A percentile compares a stretch with the other conserved stretches of the same genome.
Evolutionary conservation across 1,140 invertebrate genomes (phyloP).

Genomic region (Pemphigus obesinymphae): DNA sequence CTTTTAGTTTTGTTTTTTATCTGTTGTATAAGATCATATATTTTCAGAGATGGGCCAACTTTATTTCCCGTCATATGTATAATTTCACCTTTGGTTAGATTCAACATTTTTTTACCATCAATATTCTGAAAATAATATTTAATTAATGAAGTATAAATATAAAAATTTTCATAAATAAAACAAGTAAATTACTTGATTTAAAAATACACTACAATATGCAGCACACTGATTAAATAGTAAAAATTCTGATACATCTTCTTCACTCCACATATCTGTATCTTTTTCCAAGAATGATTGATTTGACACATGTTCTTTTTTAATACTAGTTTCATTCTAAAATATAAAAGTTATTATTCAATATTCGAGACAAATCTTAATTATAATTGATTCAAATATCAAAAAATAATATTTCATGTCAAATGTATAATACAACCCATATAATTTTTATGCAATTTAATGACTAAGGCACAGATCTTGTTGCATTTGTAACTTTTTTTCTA

Average conservation of each 20-base stretch:
- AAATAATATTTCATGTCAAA: neutral
- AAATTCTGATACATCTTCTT: slow-evolving; percentile 80
- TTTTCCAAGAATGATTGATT: slow-evolving; percentile 14
- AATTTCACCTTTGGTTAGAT: slow-evolving; percentile 82
- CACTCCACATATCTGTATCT: slow-evolving; percentile 61
- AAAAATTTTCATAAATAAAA: neutral
- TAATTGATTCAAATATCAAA: neutral
- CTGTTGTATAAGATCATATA: slow-evolving; percentile 84
- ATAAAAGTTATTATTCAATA: neutral
- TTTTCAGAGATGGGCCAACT: slow-evolving; percentile 89
- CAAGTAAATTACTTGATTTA: slow-evolving; percentile 54
- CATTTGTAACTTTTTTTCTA: too few relatives aligned
- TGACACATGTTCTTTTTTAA: neutral
- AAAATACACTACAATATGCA: slow-evolving; percentile 80
- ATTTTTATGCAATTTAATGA: too few relatives aligned
- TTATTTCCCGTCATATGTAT: slow-evolving; percentile 85
- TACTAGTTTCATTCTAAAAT: neutral
- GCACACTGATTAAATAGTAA: slow-evolving; percentile 83
- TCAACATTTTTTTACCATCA: slow-evolving; percentile 72
- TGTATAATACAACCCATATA: too few relatives aligned
- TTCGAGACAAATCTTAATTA: neutral
- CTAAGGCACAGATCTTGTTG: too few relatives aligned
- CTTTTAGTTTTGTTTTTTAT: slow-evolving; percentile 55
- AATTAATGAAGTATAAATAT: too few relatives aligned
- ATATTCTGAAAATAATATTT: slow-evolving; percentile 56